Conservation (phyloP, 1,140 invertebrate species). For the Drosophila insularis region DNA sequence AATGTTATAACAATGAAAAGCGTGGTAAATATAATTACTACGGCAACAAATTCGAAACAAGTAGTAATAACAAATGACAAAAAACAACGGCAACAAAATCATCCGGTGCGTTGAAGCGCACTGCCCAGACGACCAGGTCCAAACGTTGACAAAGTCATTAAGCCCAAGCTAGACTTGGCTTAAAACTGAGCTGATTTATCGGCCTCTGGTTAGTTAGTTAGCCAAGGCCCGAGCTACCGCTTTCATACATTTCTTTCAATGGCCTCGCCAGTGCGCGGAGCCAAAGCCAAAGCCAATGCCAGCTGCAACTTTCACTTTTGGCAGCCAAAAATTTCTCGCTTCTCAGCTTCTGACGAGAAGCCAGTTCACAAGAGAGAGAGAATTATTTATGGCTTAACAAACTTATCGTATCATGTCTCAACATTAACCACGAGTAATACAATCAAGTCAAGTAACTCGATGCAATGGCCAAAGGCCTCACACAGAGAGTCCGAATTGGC, state of each 20-base stretch:
- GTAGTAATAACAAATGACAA: slow-evolving; percentile 62
- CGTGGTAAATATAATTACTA: slow-evolving; percentile 50
- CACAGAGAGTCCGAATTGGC: slow-evolving; percentile 4
- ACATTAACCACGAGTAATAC: slow-evolving; percentile 66
- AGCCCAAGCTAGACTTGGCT: slow-evolving; percentile 38
- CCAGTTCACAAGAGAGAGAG: slow-evolving; percentile 40
- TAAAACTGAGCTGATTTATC: slow-evolving; percentile 72
- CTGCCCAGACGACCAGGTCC: slow-evolving; percentile 1
- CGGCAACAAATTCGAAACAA: slow-evolving; percentile 51
- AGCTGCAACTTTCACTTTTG: slow-evolving; percentile 80
- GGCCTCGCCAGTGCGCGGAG: slow-evolving; percentile 51
- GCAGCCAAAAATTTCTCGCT: slow-evolving; percentile 75
- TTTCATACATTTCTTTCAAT: slow-evolving; percentile 76
- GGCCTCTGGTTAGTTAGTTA: slow-evolving; percentile 30
- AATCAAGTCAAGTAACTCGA: neutral
- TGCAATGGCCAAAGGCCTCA: slow-evolving; percentile 17
- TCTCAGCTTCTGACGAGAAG: slow-evolving; percentile 65
- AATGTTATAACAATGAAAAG: slow-evolving; percentile 48
- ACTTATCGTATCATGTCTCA: slow-evolving; percentile 60
- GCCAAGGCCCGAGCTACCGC: slow-evolving; percentile 36
- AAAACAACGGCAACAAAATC: slow-evolving; percentile 1
- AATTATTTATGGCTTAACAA: slow-evolving; percentile 73
- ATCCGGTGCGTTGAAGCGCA: slow-evolving; percentile 1
- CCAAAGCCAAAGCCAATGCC: slow-evolving; percentile 25
- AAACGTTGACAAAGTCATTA: slow-evolving; percentile 43